These are phyloP conservation scores for Adela reaumurella DNA, from an alignment of 2,888 invertebrate species.

Conservation along the genomic window DNA sequence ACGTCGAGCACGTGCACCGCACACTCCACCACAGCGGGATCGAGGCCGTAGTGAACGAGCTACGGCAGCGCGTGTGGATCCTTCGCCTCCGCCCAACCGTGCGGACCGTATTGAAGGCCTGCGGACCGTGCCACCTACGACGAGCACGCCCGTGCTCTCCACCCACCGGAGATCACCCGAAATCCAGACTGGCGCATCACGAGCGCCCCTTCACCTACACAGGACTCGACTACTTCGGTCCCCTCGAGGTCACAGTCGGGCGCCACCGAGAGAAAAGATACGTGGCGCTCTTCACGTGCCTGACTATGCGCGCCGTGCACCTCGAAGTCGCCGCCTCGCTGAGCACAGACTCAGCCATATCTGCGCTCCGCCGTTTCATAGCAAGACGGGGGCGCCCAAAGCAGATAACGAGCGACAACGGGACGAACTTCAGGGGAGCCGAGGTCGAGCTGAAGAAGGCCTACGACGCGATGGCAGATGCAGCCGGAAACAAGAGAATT, in stretches of 20 bases:
- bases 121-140: slow-evolving; percentile 6
- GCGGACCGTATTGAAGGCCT: slow-evolving; percentile 3
- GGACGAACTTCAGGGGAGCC: slow-evolving; percentile 8
- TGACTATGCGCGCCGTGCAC: not conserved
- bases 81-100: slow-evolving; percentile 4
- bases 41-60: slow-evolving; percentile 7
- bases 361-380: slow-evolving; percentile 4
- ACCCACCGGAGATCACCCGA: slow-evolving; percentile 8
- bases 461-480: not conserved
- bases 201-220: slow-evolving; percentile 2
- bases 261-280: slow-evolving; percentile 3
- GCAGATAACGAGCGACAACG: slow-evolving; percentile 8
- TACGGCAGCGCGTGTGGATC: slow-evolving; percentile 9
- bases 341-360: not conserved
- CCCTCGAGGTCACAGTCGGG: slow-evolving; percentile 2
- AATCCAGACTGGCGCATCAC: not conserved
- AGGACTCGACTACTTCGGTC: slow-evolving; percentile 7
- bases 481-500: slow-evolving; percentile 1
- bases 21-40: slow-evolving; percentile 3
- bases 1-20: slow-evolving; percentile 2
- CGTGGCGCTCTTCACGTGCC: not conserved
- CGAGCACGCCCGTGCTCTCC: slow-evolving; percentile 11
- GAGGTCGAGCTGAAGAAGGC: not conserved
- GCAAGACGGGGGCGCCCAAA: slow-evolving; percentile 7
- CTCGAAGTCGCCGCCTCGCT: not conserved